Conservation (phyloP, 2,113 vertebrate genomes). For the Chrysemys picta region DNA sequence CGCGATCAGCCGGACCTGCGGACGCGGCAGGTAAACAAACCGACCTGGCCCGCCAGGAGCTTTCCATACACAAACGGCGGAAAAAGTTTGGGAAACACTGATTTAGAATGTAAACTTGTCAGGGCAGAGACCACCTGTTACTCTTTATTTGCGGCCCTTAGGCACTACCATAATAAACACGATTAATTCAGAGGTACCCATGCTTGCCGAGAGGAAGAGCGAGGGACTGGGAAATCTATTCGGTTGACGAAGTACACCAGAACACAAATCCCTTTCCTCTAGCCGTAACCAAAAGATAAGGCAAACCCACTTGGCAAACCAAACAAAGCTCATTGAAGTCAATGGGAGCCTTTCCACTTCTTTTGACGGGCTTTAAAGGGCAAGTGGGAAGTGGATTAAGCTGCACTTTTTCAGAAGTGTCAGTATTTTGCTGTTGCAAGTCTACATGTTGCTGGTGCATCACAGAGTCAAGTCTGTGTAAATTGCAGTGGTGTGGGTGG, state of each 20-base stretch:
- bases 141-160: no score
- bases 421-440: no score
- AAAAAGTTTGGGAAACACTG: no score
- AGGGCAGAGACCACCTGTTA: no score
- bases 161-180: no score
- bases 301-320: neutral
- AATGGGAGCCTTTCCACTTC: neutral
- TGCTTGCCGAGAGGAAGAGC: neutral
- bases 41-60: no score
- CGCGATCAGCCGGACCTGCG: no score
- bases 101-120: no score
- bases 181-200: no score
- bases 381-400: neutral
- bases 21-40: no score
- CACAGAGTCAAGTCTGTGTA: neutral
- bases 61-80: no score
- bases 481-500: neutral
- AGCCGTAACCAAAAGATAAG: neutral
- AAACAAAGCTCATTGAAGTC: neutral
- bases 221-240: neutral
- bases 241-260: neutral
- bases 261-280: neutral
- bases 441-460: neutral
- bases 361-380: no score
- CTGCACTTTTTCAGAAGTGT: neutral